Percentiles rank a stretch among this genome's conserved stretches.
These are phyloP conservation scores for Tangara arthus DNA, from an alignment of 2,797 vertebrate genomes.

Conservation along the genomic window DNA sequence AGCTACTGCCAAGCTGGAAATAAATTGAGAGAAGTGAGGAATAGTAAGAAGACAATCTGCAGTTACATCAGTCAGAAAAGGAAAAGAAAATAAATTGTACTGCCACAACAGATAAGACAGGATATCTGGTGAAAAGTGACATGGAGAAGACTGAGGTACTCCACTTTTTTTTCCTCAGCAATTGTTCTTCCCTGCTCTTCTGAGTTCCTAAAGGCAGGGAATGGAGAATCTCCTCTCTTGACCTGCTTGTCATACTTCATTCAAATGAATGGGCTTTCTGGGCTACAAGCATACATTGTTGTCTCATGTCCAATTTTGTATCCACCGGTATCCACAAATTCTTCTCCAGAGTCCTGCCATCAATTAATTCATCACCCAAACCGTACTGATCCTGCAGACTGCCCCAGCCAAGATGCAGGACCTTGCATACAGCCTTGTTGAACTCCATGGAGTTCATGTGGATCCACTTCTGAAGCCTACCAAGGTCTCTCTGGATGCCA, in stretches of 20 bases:
- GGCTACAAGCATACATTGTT: accelerated
- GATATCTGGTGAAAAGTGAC: background rate
- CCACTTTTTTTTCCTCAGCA: background rate
- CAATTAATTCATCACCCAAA: background rate
- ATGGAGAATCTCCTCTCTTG: background rate
- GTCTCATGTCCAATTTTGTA: background rate
- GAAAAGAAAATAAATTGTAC: background rate
- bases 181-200: background rate
- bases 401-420: accelerated
- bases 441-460: background rate
- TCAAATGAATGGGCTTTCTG: background rate
- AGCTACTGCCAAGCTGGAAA: background rate
- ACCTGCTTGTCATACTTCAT: accelerated
- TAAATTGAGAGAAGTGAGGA: background rate
- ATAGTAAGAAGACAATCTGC: background rate
- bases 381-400: background rate
- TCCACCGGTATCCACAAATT: background rate
- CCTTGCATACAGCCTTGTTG: background rate
- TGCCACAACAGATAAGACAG: background rate
- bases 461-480: background rate
- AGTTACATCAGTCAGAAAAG: background rate
- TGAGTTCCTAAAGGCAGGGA: background rate
- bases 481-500: background rate
- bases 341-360: background rate
- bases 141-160: background rate